These are phyloP conservation scores for Tetramorium parvispinum DNA, from an alignment of 1,140 invertebrate genomes.

Conservation along the genomic window DNA sequence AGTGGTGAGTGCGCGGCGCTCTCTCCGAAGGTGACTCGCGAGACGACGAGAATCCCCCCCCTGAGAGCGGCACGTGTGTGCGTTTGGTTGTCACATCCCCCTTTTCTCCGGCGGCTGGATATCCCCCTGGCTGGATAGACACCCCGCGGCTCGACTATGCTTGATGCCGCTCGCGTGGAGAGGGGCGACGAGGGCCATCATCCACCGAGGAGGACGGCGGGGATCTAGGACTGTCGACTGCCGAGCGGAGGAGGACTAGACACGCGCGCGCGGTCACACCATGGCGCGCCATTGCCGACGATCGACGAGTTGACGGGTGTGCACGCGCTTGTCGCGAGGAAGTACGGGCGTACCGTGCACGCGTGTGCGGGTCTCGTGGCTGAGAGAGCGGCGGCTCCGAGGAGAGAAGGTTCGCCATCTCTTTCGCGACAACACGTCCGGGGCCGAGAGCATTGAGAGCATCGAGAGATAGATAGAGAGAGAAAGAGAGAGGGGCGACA, in stretches of 20 bases:
- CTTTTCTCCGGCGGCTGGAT: too few species aligned
- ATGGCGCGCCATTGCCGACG: constrained; percentile 69
- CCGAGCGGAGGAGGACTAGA: constrained; percentile 17
- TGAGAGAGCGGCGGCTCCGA: not conserved
- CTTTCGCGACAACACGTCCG: not conserved
- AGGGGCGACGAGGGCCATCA: constrained; percentile 15
- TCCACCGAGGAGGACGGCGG: constrained; percentile 14
- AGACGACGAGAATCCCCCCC: not conserved
- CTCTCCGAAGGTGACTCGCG: constrained; percentile 8
- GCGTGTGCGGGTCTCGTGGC: too few species aligned
- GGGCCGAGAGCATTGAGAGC: not conserved
- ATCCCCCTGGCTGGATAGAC: too few species aligned
- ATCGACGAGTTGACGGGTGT: constrained; percentile 56
- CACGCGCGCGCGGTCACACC: constrained; percentile 43
- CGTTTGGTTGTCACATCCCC: not conserved
- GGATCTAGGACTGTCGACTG: constrained; percentile 18
- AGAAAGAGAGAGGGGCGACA: not conserved
- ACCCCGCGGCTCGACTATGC: constrained; percentile 12
- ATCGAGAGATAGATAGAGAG: too few species aligned
- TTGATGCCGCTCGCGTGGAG: constrained; percentile 18
- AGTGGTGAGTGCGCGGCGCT: not conserved
- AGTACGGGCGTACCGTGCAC: not conserved
- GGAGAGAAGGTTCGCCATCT: not conserved
- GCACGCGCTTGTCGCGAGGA: constrained; percentile 49
- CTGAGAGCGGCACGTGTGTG: constrained; percentile 7